Conservation (phyloP, 2,113 vertebrate genomes). For the Pithys albifrons region DNA sequence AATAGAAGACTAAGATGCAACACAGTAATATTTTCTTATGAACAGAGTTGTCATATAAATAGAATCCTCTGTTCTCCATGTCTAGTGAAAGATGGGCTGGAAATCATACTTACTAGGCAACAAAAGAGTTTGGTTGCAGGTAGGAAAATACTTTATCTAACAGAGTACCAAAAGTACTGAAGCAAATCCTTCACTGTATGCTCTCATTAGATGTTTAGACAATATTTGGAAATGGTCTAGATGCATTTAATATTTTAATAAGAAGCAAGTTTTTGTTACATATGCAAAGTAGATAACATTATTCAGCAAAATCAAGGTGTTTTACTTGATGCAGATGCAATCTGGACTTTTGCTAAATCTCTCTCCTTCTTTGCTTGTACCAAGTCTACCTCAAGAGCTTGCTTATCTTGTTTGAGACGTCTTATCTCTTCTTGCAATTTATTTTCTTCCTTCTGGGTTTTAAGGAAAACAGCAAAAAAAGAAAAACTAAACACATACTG, state of each 20-base stretch:
- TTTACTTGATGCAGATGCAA: conserved; percentile 78
- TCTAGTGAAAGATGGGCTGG: neutral
- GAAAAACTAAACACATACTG: neutral
- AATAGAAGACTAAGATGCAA: neutral
- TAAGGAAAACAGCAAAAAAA: neutral
- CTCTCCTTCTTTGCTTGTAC: conserved; percentile 83
- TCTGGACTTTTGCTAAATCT: conserved; percentile 80
- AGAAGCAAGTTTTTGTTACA: neutral
- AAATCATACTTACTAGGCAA: neutral
- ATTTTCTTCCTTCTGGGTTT: conserved; percentile 80
- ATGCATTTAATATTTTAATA: neutral
- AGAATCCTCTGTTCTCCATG: neutral
- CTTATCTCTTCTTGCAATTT: conserved; percentile 80
- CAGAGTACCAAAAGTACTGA: neutral
- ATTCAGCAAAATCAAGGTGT: neutral
- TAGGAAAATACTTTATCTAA: neutral
- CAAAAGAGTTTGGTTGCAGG: neutral
- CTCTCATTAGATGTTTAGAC: neutral
- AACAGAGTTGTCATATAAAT: neutral
- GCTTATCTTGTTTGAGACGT: conserved; percentile 86
- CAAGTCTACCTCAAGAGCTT: conserved; percentile 85
- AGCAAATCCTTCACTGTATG: neutral
- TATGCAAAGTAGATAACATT: neutral
- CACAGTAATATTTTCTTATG: neutral
- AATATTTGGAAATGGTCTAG: neutral